Percentiles rank a stretch among this genome's conserved stretches.
phyloP scores from a whole-genome alignment of 2,888 invertebrate genomes.

The Phrixothrix hirtus region DNA sequence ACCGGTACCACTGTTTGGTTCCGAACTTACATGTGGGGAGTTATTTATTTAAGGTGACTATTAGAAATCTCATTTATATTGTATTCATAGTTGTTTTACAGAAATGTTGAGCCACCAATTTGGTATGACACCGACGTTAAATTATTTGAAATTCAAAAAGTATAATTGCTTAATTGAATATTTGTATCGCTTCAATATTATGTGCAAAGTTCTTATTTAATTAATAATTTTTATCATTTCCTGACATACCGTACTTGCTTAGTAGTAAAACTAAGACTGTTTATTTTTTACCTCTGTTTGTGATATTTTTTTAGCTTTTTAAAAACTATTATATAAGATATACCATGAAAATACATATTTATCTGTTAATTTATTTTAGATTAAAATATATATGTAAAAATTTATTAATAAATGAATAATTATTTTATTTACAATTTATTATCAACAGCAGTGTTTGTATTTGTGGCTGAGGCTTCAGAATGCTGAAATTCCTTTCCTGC shows the following conservation, averaged over 20 bases:
- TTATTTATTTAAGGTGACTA: conserved; percentile 90
- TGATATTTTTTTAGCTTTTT: background rate
- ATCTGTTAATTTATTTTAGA: too few species aligned
- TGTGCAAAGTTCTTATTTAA: background rate
- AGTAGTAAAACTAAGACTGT: background rate
- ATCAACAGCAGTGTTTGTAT: too few species aligned
- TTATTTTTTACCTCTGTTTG: background rate
- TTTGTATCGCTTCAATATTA: background rate
- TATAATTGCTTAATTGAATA: conserved; percentile 60
- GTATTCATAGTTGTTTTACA: conserved; percentile 53
- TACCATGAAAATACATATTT: too few species aligned
- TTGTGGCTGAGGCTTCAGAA: too few species aligned
- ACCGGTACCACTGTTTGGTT: conserved; percentile 99
- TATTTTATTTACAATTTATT: background rate
- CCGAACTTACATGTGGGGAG: conserved; percentile 99
- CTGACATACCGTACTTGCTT: too few species aligned
- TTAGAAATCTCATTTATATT: background rate
- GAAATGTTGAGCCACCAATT: conserved; percentile 97
- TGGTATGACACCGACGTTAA: conserved; percentile 99
- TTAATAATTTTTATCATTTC: background rate
- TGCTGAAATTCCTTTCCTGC: too few species aligned
- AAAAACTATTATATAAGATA: background rate
- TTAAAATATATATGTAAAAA: too few species aligned
- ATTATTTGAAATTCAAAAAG: conserved; percentile 96
- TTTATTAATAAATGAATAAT: too few species aligned